phyloP scores from a whole-genome alignment of 2,113 vertebrate genomes.

The Lepisosteus osseus region DNA sequence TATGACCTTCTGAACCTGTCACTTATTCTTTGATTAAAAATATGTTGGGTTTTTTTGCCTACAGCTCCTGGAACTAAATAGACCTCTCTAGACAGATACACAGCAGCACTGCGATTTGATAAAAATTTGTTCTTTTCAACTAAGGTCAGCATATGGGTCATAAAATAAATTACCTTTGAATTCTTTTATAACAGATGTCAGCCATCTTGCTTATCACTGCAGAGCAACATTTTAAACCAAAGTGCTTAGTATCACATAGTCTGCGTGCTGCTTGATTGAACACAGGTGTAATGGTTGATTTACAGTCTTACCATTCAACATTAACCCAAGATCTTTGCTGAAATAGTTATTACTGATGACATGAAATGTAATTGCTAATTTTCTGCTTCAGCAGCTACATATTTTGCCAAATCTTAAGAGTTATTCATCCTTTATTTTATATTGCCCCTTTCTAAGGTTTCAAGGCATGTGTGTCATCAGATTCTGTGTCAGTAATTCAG shows the following conservation, averaged over 20 bases:
- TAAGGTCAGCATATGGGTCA: slow-evolving; percentile 59
- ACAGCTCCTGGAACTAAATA: slow-evolving; percentile 10
- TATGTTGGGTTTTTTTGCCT: slow-evolving; percentile 6
- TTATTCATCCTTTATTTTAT: slow-evolving; percentile 76
- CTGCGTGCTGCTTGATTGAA: slow-evolving; percentile 75
- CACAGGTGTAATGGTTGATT: slow-evolving; percentile 88
- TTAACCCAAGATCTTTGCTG: slow-evolving; percentile 90
- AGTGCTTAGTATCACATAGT: slow-evolving; percentile 60
- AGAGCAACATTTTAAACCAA: slow-evolving; percentile 66
- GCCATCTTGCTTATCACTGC: slow-evolving; percentile 79
- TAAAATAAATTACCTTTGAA: slow-evolving; percentile 78
- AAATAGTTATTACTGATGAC: slow-evolving; percentile 97
- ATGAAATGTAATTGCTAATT: slow-evolving; percentile 95
- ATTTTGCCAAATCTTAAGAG: slow-evolving; percentile 80
- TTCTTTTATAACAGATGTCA: slow-evolving; percentile 70
- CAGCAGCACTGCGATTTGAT: slow-evolving; percentile 46
- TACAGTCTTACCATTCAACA: slow-evolving; percentile 80
- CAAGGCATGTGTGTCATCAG: slow-evolving; percentile 71
- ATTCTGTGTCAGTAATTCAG: slow-evolving; percentile 74
- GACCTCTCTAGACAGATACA: slow-evolving; percentile 7
- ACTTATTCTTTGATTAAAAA: slow-evolving; percentile 22
- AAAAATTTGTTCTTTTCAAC: slow-evolving; percentile 58
- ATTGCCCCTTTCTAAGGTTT: slow-evolving; percentile 70
- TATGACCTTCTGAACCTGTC: slow-evolving; percentile 12
- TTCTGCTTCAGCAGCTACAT: slow-evolving; percentile 87